Evolutionary conservation across 2,113 vertebrate species (phyloP).

Genomic region (Gadus chalcogrammus): DNA sequence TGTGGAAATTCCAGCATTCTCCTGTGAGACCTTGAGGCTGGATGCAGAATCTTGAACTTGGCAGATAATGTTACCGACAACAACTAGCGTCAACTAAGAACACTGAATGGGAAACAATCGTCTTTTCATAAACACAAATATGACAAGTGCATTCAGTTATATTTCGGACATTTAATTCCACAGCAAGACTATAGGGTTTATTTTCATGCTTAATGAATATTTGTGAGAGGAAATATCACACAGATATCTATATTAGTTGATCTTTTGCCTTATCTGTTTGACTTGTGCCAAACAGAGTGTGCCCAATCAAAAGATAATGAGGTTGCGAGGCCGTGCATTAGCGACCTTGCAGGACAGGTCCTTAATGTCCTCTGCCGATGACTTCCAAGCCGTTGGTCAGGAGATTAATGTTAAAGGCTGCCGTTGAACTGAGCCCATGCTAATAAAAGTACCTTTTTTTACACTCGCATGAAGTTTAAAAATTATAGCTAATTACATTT

Average conservation of each 20-base stretch:
- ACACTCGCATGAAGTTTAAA: slow-evolving; percentile 23
- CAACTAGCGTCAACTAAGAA: slow-evolving; percentile 50
- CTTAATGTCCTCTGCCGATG: slow-evolving; percentile 34
- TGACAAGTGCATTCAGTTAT: neutral
- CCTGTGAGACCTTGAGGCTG: slow-evolving; percentile 76
- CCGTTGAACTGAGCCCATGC: neutral
- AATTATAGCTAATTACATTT: slow-evolving; percentile 31
- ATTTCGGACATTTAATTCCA: neutral
- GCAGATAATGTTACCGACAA: slow-evolving; percentile 70
- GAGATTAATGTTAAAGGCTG: slow-evolving; percentile 18
- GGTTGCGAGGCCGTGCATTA: slow-evolving; percentile 28
- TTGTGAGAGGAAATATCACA: neutral
- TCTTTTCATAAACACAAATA: slow-evolving; percentile 7
- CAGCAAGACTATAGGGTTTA: slow-evolving; percentile 4
- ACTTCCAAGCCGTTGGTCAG: slow-evolving; percentile 22
- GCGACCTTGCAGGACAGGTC: slow-evolving; percentile 26
- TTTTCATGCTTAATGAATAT: slow-evolving; percentile 41
- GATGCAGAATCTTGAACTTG: slow-evolving; percentile 77
- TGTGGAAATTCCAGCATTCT: slow-evolving; percentile 74
- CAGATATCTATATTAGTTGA: no score
- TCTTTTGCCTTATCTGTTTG: neutral
- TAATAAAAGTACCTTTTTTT: slow-evolving; percentile 19
- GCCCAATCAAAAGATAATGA: slow-evolving; percentile 40
- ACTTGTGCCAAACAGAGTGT: slow-evolving; percentile 10
- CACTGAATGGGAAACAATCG: slow-evolving; percentile 24